A percentile compares a stretch with the other conserved stretches of the same genome.
Evolutionary conservation across 2,797 vertebrate species (phyloP).

Genomic region (Eremophila alpestris): DNA sequence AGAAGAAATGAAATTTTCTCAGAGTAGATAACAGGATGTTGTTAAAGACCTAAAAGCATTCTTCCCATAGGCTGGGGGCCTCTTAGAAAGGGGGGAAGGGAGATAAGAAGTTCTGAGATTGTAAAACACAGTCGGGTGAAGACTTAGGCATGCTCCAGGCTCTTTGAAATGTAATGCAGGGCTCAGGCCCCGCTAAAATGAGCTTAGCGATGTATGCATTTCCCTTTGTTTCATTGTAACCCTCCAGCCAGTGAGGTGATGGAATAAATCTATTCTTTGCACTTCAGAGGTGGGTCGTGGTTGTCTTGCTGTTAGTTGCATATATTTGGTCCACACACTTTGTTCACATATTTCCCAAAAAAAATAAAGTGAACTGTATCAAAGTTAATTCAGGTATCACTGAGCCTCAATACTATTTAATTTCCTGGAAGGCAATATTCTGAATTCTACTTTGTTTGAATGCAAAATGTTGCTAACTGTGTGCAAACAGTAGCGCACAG

Average conservation of each 20-base stretch:
- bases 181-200: background rate
- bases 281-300: background rate
- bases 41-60: background rate
- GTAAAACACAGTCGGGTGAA: background rate
- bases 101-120: background rate
- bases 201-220: background rate
- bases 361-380: background rate
- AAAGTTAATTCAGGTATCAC: background rate
- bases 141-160: background rate
- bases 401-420: background rate
- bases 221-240: background rate
- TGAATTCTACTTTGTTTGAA: background rate
- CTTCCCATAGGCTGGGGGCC: background rate
- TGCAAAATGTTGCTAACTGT: background rate
- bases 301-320: background rate
- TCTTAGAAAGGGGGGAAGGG: background rate
- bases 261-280: background rate
- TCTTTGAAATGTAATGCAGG: background rate
- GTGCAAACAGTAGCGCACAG: background rate
- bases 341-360: background rate
- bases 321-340: background rate
- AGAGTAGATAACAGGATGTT: background rate
- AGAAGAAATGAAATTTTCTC: background rate
- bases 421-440: background rate
- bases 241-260: background rate